A percentile compares a stretch with the other conserved stretches of the same genome.
Conservation (phyloP, 2,888 invertebrate genomes). For the Tetanocera ferruginea region DNA sequence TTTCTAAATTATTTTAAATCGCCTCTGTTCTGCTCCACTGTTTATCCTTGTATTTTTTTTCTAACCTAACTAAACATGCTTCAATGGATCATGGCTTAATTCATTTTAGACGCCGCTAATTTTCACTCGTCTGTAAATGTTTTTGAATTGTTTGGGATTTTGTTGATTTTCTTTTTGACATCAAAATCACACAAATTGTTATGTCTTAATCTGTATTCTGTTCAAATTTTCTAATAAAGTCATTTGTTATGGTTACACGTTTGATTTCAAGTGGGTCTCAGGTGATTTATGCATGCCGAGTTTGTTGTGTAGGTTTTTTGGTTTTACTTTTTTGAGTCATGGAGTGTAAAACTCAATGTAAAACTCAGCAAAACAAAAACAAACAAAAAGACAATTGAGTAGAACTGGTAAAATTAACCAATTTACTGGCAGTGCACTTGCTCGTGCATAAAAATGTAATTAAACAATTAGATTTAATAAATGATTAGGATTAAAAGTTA, state of each 20-base stretch:
- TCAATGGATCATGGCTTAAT: slow-evolving; percentile 4
- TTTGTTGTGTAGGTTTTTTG: background rate
- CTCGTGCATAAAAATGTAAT: too few species aligned
- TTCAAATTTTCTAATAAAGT: background rate
- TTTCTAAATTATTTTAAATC: background rate
- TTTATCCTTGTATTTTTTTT: background rate
- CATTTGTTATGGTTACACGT: background rate
- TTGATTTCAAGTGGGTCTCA: background rate
- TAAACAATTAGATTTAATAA: too few species aligned
- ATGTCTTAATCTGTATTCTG: background rate
- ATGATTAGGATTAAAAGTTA: too few species aligned
- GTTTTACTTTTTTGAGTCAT: background rate
- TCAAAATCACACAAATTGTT: background rate
- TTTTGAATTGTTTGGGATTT: background rate
- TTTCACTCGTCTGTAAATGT: slow-evolving; percentile 4
- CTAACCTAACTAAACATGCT: background rate
- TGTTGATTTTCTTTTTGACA: background rate
- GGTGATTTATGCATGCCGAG: too few species aligned
- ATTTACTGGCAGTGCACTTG: too few species aligned
- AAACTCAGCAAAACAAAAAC: too few species aligned
- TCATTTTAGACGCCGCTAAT: slow-evolving; percentile 6
- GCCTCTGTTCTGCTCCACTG: background rate
- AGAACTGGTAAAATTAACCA: too few species aligned
- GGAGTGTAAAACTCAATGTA: too few species aligned
- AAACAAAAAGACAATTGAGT: too few species aligned